phyloP scores from a whole-genome alignment of 2,888 invertebrate species.

The Cylindroiulus punctatus region DNA sequence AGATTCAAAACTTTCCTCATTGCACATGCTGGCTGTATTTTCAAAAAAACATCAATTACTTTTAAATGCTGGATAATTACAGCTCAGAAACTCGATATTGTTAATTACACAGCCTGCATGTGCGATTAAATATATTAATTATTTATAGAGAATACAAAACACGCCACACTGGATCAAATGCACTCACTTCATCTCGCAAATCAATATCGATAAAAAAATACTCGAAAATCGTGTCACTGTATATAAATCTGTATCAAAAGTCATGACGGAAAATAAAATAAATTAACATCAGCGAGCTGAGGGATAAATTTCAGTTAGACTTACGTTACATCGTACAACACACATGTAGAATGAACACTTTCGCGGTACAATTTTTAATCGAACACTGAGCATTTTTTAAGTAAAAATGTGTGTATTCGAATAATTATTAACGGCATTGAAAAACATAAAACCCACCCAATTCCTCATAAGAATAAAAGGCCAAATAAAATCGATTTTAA shows the following conservation, averaged over 20 bases:
- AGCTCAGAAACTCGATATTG: background rate
- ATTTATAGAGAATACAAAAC: background rate
- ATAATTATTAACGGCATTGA: no score
- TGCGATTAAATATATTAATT: background rate
- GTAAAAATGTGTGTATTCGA: background rate
- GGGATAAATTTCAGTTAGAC: background rate
- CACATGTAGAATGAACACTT: background rate
- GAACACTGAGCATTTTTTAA: background rate
- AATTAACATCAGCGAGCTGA: constrained; percentile 11
- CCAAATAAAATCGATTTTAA: no score
- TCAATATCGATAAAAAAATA: constrained; percentile 16
- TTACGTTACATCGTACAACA: background rate
- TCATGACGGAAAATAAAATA: background rate
- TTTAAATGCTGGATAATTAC: background rate
- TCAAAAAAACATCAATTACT: background rate
- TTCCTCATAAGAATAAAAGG: no score
- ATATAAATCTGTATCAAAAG: constrained; percentile 24
- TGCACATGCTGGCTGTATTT: background rate
- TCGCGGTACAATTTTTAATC: background rate
- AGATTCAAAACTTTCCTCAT: background rate
- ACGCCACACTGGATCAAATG: background rate
- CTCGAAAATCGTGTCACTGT: background rate
- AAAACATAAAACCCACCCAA: no score
- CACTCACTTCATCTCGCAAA: background rate
- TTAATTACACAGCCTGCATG: no score